Evolutionary conservation across 2,797 vertebrate genomes (phyloP).

Genomic region (Acomys russatus): DNA sequence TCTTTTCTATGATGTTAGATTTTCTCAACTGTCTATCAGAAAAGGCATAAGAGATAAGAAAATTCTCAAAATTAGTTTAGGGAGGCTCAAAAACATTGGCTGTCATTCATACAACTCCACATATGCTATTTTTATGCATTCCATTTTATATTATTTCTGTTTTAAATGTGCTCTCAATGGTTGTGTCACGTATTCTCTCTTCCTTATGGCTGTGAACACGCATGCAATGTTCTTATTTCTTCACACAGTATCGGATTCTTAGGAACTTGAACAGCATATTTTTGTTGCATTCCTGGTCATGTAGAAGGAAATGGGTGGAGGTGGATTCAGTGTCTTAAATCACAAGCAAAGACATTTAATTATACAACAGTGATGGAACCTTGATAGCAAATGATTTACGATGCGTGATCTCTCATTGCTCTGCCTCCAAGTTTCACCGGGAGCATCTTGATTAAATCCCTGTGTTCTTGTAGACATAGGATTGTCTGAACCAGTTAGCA

Average conservation of each 20-base stretch:
- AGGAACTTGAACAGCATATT: background rate
- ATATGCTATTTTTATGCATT: slow-evolving; percentile 11
- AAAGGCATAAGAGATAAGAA: background rate
- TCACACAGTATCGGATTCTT: background rate
- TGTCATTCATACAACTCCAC: background rate
- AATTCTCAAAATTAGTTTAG: slow-evolving; percentile 33
- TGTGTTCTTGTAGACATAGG: background rate
- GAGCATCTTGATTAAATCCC: background rate
- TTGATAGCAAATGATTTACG: slow-evolving; percentile 1
- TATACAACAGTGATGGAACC: background rate
- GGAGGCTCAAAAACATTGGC: slow-evolving; percentile 1
- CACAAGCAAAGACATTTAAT: background rate
- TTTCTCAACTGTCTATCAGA: slow-evolving; percentile 35
- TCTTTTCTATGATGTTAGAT: slow-evolving; percentile 6
- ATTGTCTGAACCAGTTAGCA: background rate
- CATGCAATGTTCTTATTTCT: background rate
- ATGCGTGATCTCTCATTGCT: background rate
- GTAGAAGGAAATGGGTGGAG: background rate
- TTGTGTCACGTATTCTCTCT: background rate
- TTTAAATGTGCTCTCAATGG: background rate
- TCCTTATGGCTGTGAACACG: background rate
- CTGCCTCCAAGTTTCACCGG: background rate
- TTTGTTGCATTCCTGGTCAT: background rate
- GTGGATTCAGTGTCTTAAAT: background rate
- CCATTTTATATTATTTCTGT: slow-evolving; percentile 8